Percentiles rank a stretch among this genome's conserved stretches.
These are phyloP conservation scores for Lepidurus arcticus DNA, from an alignment of 1,140 invertebrate species.

Conservation along the genomic window DNA sequence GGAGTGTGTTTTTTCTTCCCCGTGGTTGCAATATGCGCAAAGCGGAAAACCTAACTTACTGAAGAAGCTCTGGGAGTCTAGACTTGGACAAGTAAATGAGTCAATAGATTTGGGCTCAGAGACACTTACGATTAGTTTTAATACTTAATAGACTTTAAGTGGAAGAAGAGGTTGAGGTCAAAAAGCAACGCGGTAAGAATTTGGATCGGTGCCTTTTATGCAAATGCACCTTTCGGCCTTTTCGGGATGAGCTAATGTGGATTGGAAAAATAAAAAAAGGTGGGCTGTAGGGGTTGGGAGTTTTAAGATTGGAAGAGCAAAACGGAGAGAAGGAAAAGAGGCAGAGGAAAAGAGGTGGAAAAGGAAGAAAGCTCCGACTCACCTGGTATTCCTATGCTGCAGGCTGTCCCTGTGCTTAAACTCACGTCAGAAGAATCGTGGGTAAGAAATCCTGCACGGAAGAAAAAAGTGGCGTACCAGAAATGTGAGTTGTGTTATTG, in stretches of 20 bases:
- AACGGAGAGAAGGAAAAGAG: neutral
- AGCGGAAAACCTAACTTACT: neutral
- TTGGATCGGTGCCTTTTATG: conserved; percentile 18
- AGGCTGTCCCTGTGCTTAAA: conserved; percentile 26
- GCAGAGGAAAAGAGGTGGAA: conserved; percentile 12
- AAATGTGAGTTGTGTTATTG: neutral
- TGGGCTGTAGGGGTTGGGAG: conserved; percentile 6
- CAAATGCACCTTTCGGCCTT: conserved; percentile 15
- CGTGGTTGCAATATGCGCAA: neutral
- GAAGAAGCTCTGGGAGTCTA: neutral
- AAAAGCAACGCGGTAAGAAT: neutral
- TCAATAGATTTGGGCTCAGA: conserved; percentile 12
- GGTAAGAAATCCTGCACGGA: neutral
- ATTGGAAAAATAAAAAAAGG: conserved; percentile 28
- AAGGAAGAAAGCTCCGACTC: conserved; percentile 25
- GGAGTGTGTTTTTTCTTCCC: neutral
- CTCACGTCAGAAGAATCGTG: conserved; percentile 25
- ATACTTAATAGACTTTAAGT: conserved; percentile 17
- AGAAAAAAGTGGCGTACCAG: conserved; percentile 1
- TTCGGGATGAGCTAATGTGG: conserved; percentile 1
- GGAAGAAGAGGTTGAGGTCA: conserved; percentile 11
- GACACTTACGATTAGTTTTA: conserved; percentile 4
- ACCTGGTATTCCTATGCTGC: conserved; percentile 21
- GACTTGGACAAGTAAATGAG: conserved; percentile 10
- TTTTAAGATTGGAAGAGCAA: conserved; percentile 1